phyloP scores from a whole-genome alignment of 2,797 vertebrate species.

The Rhabdomys pumilio region DNA sequence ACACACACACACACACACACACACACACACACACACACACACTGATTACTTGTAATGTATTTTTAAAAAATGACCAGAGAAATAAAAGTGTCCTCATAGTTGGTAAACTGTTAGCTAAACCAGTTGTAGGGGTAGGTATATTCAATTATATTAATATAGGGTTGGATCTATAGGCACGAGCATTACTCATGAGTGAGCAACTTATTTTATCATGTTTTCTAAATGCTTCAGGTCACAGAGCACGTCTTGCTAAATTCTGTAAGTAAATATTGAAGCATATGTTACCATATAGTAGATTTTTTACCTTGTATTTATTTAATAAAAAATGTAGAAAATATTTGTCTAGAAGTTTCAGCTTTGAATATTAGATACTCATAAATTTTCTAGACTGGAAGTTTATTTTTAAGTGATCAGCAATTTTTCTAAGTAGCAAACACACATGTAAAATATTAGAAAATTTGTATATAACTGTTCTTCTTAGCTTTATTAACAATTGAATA shows the following conservation, averaged over 20 bases:
- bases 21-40: not conserved
- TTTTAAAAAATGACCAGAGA: not conserved
- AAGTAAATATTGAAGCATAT: not conserved
- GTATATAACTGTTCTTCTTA: not conserved
- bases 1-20: not conserved
- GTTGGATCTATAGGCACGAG: not conserved
- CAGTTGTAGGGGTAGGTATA: not conserved
- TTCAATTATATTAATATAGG: not conserved
- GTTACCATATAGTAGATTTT: not conserved
- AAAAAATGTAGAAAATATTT: not conserved
- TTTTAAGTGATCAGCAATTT: not conserved
- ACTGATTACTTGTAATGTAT: not conserved
- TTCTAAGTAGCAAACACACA: not conserved
- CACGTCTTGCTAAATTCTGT: not conserved
- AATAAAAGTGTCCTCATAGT: not conserved
- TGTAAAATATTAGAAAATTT: not conserved
- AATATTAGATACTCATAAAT: not conserved
- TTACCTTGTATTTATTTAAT: not conserved
- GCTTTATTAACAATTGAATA: constrained; percentile 32
- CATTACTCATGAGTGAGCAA: not conserved
- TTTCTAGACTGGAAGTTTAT: not conserved
- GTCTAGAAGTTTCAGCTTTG: not conserved
- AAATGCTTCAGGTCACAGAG: not conserved
- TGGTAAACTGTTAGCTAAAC: not conserved
- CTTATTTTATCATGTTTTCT: not conserved